Conservation (phyloP, 1,140 invertebrate species). For the Yoshiicerus persimilis region DNA sequence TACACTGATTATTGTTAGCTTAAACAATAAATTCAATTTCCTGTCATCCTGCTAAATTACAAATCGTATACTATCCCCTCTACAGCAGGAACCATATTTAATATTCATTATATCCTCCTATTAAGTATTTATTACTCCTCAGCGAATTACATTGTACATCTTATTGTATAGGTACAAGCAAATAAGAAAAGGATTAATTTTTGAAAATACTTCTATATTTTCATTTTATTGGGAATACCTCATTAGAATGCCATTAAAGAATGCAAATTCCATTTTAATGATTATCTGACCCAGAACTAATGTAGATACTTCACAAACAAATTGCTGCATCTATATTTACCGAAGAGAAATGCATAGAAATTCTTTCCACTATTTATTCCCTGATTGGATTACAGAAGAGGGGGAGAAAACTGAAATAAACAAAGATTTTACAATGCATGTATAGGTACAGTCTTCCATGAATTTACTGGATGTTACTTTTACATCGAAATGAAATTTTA, state of each 20-base stretch:
- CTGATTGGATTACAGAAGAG: background rate
- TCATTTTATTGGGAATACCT: too few relatives aligned
- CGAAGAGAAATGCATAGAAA: background rate
- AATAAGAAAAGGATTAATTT: too few relatives aligned
- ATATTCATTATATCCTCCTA: background rate
- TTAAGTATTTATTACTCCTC: background rate
- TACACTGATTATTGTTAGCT: background rate
- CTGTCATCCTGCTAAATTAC: background rate
- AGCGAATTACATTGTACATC: background rate
- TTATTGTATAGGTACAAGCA: too few relatives aligned
- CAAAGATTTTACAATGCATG: background rate
- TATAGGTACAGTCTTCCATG: background rate
- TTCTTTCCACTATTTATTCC: background rate
- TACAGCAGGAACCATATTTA: too few relatives aligned
- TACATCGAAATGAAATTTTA: background rate
- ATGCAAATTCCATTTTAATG: too few relatives aligned
- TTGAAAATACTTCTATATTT: too few relatives aligned
- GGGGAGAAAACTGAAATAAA: background rate
- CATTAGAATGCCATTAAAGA: too few relatives aligned
- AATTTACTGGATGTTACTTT: background rate
- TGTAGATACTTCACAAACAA: too few relatives aligned
- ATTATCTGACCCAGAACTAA: too few relatives aligned
- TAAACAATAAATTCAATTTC: constrained; percentile 1
- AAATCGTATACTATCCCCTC: background rate
- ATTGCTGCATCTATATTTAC: background rate